Percentiles rank a stretch among this genome's conserved stretches.
These are phyloP conservation scores for Coracopsis vasa DNA, from an alignment of 2,113 vertebrate species.

Conservation along the genomic window DNA sequence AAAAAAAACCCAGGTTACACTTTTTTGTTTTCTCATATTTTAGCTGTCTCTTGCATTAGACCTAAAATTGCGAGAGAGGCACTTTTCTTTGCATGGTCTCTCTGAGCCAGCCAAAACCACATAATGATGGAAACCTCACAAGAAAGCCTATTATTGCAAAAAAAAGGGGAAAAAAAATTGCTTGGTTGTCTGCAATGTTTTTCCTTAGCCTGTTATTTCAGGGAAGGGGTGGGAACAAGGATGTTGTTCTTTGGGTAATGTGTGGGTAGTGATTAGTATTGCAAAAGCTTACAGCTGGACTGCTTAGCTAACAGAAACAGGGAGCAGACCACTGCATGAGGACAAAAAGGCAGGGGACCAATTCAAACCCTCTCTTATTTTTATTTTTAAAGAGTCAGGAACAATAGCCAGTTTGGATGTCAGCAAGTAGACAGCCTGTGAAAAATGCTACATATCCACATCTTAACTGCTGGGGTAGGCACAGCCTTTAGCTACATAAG, in stretches of 20 bases:
- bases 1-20: background rate
- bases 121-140: constrained; percentile 51
- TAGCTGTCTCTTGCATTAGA: constrained; percentile 11
- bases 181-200: constrained; percentile 38
- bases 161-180: background rate
- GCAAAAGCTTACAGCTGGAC: constrained; percentile 49
- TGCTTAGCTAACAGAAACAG: constrained; percentile 40
- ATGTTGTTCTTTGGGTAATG: constrained; percentile 46
- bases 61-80: constrained; percentile 18
- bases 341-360: background rate
- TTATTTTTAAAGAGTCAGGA: background rate
- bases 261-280: constrained; percentile 45
- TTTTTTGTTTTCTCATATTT: background rate
- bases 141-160: constrained; percentile 45
- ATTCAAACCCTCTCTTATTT: background rate
- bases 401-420: background rate
- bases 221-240: constrained; percentile 41
- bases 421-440: background rate
- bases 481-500: background rate
- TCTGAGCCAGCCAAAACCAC: constrained; percentile 53
- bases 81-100: constrained; percentile 21
- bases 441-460: background rate
- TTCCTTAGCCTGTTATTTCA: constrained; percentile 62
- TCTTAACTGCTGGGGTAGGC: background rate
- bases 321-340: background rate